Conservation (phyloP, 2,113 vertebrate species). For the Rhipidura dahli region DNA sequence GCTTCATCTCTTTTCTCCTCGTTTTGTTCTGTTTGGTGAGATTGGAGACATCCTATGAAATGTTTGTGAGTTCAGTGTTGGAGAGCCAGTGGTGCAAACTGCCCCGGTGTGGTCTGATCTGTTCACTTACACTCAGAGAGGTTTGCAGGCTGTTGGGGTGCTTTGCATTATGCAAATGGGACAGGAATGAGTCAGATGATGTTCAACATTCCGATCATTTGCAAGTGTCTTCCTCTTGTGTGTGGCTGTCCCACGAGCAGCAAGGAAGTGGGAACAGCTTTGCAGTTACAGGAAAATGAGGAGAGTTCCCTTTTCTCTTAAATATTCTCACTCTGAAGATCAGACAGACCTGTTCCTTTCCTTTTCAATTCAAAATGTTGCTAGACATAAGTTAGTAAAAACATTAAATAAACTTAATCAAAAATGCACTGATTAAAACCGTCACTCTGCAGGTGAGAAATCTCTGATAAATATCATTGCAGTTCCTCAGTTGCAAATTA, state of each 20-base stretch:
- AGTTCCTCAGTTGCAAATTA: background rate
- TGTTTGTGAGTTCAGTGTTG: background rate
- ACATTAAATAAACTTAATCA: background rate
- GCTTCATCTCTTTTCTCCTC: background rate
- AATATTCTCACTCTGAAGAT: background rate
- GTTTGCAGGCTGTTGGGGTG: background rate
- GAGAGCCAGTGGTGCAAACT: background rate
- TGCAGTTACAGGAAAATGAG: background rate
- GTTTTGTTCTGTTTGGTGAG: background rate
- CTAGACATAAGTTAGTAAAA: background rate
- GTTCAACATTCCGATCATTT: background rate
- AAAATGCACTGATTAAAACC: background rate
- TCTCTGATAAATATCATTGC: background rate
- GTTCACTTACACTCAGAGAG: accelerated
- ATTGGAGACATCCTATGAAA: background rate
- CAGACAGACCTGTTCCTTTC: background rate
- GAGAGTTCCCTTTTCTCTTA: background rate
- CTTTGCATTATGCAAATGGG: background rate
- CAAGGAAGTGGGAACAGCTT: slow-evolving; percentile 16
- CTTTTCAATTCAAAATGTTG: background rate
- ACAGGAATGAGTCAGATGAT: background rate
- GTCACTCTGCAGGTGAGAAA: background rate
- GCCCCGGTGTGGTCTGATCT: background rate
- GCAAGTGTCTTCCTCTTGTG: background rate
- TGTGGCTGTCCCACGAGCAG: background rate